A percentile compares a stretch with the other conserved stretches of the same genome.
These are phyloP conservation scores for Orientallactaga sibirica DNA, from an alignment of 2,797 vertebrate genomes.

Conservation along the genomic window DNA sequence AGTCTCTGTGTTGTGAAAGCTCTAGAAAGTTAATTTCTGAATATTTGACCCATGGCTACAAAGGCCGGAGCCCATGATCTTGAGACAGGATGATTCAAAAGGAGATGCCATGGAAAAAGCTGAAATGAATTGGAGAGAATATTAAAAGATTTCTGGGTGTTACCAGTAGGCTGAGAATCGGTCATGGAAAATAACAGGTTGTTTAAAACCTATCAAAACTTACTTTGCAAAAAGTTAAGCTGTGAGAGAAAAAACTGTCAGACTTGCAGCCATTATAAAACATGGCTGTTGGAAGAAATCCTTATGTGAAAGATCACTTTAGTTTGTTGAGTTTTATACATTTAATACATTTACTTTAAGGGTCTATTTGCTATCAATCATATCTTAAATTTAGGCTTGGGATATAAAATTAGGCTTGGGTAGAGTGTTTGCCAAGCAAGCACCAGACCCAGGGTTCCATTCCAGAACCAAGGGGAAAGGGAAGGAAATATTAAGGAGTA, in stretches of 20 bases:
- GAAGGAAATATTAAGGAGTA: neutral
- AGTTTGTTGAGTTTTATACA: neutral
- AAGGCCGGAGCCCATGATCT: conserved; percentile 20
- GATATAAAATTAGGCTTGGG: neutral
- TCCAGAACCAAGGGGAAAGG: neutral
- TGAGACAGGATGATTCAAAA: conserved; percentile 15
- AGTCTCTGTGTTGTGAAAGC: neutral
- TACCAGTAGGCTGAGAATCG: conserved; percentile 13
- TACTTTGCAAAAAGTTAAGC: conserved; percentile 37
- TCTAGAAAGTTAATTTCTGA: conserved; percentile 19
- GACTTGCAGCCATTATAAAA: conserved; percentile 46
- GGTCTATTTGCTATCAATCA: neutral
- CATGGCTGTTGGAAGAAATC: conserved; percentile 23
- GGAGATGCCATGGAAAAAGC: conserved; percentile 62
- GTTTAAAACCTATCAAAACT: conserved; percentile 21
- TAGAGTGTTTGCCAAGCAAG: neutral
- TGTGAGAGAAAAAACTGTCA: conserved; percentile 37
- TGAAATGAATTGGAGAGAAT: conserved; percentile 64
- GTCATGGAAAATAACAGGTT: neutral
- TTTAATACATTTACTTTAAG: neutral
- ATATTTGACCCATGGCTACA: conserved; percentile 49
- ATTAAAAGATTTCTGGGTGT: conserved; percentile 57
- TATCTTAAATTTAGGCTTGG: neutral
- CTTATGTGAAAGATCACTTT: neutral
- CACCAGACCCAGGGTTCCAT: neutral